Percentiles rank a stretch among this genome's conserved stretches.
These are phyloP conservation scores for Nycticryphes semicollaris DNA, from an alignment of 2,113 vertebrate genomes.

Conservation along the genomic window DNA sequence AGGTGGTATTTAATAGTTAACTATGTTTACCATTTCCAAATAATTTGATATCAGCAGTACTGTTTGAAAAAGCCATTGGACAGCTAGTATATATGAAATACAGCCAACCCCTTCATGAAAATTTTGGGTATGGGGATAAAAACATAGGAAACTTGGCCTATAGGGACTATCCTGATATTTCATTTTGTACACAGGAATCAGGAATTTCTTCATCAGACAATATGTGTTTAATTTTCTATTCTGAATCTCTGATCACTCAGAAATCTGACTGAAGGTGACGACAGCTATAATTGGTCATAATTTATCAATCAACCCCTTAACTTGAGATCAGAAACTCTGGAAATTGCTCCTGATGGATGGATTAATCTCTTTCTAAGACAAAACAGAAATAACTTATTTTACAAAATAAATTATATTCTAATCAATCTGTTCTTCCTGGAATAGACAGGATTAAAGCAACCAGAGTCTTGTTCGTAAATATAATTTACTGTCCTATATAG, in stretches of 20 bases:
- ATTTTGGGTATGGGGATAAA: not conserved
- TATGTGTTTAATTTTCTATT: not conserved
- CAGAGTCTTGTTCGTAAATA: not conserved
- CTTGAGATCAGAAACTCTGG: not conserved
- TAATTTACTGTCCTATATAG: not conserved
- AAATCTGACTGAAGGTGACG: not conserved
- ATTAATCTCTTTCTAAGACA: not conserved
- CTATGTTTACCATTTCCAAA: not conserved
- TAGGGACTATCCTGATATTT: not conserved
- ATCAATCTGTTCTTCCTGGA: not conserved
- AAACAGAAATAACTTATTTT: not conserved
- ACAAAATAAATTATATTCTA: not conserved
- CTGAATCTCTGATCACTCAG: not conserved
- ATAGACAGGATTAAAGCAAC: not conserved
- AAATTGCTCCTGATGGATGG: not conserved
- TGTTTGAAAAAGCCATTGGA: not conserved
- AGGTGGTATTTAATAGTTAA: not conserved
- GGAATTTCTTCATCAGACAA: not conserved
- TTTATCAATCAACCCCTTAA: not conserved
- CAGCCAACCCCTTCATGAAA: not conserved
- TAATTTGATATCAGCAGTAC: not conserved
- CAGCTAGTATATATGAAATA: not conserved
- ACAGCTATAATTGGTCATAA: not conserved
- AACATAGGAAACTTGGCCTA: not conserved
- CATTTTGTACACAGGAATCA: not conserved